Base-by-base conservation (phyloP, 2,888 invertebrate species). In the Steinernema scapterisci region DNA sequence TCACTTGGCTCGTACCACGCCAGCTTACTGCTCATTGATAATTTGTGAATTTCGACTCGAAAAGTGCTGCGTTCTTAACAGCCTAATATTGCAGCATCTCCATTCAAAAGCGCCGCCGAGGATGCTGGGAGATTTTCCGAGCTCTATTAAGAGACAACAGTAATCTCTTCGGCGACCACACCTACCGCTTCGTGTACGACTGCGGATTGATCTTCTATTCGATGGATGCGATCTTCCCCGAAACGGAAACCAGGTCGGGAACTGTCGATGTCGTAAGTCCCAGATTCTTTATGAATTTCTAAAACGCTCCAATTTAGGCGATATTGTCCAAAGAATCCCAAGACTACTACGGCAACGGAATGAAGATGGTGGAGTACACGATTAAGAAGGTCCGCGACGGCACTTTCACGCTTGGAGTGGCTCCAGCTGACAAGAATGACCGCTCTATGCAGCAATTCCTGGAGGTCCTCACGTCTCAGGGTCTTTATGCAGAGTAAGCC, bases 381-480 rank as follows among this genome's bases (percentile, higher is more conserved):
- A 63, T 63, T 27, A 63, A 63, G 63, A 27, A 48, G 48, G 16
- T 16, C 48, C n/a, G 31, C 21, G 23, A 19, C 3, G 23, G 23
- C 1, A 52, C 52, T 9, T 52, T 52, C 52, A 52, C 11, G 1
- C 11, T 52, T 19, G 52, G 52, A 23, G 52, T 23, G 1, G 21
- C 19, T 1, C 21, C 23, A 5, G 52, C 6, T 16, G 63, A 31
- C 27, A 63, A 21, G 31, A 31, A 63, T 9, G 38, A 38, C 19
- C 63, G 63, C 13, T 63, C 63, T 1, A 16, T 63, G 38, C 63
- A 63, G 31, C 63, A 63, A n/a, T 63, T 63, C 38, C 63, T 63
- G 25, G 63, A 63, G 63, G 16, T 63, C 19, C 63, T 63, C 3
- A 63, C 63, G 16, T 31, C 63, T 1, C 63, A 63, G 16, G 63